Conservation (phyloP, 1,140 invertebrate species). For the Papilio polyxenes region DNA sequence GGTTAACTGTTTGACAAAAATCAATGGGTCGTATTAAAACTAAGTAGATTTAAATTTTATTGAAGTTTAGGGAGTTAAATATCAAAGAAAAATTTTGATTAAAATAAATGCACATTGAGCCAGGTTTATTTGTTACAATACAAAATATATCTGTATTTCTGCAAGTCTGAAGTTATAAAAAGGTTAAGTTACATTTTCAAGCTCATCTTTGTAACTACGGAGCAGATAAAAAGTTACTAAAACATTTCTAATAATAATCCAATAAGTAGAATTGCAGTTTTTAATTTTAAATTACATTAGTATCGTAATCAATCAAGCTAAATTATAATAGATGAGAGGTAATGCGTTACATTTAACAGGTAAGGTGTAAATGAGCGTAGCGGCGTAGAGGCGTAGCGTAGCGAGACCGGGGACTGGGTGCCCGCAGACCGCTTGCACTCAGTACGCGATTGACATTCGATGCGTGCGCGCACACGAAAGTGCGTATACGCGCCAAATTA, state of each 20-base stretch:
- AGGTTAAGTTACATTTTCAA: no score
- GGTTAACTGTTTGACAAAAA: constrained; percentile 19
- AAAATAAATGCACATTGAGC: no score
- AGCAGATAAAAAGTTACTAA: no score
- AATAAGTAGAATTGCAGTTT: not conserved
- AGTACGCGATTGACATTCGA: constrained; percentile 64
- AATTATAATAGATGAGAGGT: constrained; percentile 40
- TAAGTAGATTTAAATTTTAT: not conserved
- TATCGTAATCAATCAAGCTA: constrained; percentile 20
- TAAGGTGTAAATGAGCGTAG: constrained; percentile 60
- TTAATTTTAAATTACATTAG: not conserved
- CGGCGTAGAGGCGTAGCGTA: constrained; percentile 55
- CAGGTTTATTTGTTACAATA: no score
- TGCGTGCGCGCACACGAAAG: constrained; percentile 66
- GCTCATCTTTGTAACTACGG: no score
- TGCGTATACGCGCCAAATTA: constrained; percentile 42
- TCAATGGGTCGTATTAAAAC: constrained; percentile 29
- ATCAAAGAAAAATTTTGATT: no score
- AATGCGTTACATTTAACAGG: constrained; percentile 51
- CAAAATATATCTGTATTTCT: no score
- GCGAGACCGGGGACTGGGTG: constrained; percentile 48
- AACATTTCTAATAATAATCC: no score
- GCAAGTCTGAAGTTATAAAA: no score
- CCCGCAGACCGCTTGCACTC: constrained; percentile 43
- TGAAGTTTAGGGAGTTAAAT: not conserved